Conservation (phyloP, 2,113 vertebrate species). For the Castor canadensis region DNA sequence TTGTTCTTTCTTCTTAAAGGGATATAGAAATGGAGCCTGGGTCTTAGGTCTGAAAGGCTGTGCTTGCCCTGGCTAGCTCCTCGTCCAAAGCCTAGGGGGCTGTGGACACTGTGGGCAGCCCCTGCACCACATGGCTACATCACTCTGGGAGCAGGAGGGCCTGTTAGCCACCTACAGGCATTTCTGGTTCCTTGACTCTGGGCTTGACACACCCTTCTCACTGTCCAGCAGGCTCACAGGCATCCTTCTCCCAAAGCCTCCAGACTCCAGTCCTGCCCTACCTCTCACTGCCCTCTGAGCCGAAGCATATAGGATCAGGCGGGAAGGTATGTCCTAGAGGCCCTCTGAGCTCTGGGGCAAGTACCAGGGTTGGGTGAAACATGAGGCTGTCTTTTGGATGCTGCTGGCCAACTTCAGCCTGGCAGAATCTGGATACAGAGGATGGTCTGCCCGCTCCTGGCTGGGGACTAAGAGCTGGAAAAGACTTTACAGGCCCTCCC, state of each 20-base stretch:
- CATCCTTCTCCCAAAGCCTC: neutral
- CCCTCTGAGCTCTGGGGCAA: neutral
- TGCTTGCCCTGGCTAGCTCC: rapidly evolving
- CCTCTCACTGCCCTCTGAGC: rapidly evolving
- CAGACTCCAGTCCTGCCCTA: neutral
- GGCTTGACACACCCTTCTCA: neutral
- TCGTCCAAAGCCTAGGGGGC: neutral
- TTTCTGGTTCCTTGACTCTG: neutral
- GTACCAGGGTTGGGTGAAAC: neutral
- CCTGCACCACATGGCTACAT: rapidly evolving
- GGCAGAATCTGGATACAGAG: neutral
- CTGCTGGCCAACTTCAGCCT: neutral
- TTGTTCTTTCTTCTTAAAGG: neutral
- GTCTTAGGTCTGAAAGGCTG: neutral
- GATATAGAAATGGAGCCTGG: rapidly evolving
- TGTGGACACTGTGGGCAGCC: neutral
- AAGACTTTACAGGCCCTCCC: neutral
- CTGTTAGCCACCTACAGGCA: rapidly evolving
- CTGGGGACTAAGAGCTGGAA: neutral
- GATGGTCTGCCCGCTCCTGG: neutral
- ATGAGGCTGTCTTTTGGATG: neutral
- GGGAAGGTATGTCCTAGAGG: neutral
- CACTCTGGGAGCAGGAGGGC: neutral
- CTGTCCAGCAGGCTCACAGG: neutral
- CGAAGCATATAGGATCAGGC: too few species aligned